Base-by-base conservation (phyloP, 1,140 invertebrate genomes). In the Steinernema khuongi region DNA sequence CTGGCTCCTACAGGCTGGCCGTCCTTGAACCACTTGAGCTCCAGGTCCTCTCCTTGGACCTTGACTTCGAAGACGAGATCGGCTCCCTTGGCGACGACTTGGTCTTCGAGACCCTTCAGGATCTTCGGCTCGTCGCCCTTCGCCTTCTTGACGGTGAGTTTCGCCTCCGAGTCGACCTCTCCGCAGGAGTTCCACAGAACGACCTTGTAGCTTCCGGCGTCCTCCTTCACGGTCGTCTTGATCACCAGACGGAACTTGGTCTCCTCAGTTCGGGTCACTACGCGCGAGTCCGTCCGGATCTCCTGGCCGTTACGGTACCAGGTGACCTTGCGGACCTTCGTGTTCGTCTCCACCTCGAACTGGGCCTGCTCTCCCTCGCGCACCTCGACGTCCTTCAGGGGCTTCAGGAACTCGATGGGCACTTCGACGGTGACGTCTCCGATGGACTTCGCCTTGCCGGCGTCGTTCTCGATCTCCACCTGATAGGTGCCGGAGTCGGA, bases 1-100 rank as follows among this genome's bases (percentile, higher is more conserved):
- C 50, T 50, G 1, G 78, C 36, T 1, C 43, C 41, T 17, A 80
- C 70, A 19, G 75, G 75, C 26, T 82, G 77, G 22, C 85, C 86
- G 69, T 87, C 85, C 30, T 87, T 85, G 70, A 85, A 85, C 87
- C 87, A 88, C 74, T 85, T 86, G 26, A 87, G 85, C 67, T 83
- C 85, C 50, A 80, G 79, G 32, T 83, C 86, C 68, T 87, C 86
- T 28, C 82, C 83, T 67, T 80, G 71, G 43, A 85, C 70, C 66
- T 85, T 79, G 30, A 85, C 78, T 74, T 85, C 82, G 41, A 84
- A 84, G 17, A 80, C 73, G 1, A 84, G 31, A 17, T 70, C 67
- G 30, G 80, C 81, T 1, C 84, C 83, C 50, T 85, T 81, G 67
- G 83, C 82, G 19, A 83, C 84, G 32, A 85, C 83, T 70, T 83